Percentiles rank a stretch among this genome's conserved stretches.
phyloP scores from a whole-genome alignment of 1,140 invertebrate species.

The Aricia agestis region DNA sequence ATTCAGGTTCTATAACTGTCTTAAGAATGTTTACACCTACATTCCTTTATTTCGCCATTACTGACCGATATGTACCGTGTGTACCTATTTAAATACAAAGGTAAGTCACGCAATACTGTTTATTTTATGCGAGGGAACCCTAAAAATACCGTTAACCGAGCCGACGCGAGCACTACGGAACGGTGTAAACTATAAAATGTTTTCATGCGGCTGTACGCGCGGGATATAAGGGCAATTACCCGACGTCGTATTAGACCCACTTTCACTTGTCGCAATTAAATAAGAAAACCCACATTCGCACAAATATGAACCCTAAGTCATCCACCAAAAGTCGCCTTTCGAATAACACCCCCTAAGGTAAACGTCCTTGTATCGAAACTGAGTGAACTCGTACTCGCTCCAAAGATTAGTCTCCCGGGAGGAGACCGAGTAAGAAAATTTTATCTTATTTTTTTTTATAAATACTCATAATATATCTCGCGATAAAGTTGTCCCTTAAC shows the following conservation, averaged over 20 bases:
- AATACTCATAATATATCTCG: not conserved
- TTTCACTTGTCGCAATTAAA: slow-evolving; percentile 9
- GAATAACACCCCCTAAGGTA: not conserved
- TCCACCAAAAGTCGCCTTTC: not conserved
- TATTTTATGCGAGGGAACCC: no score
- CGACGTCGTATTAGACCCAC: not conserved
- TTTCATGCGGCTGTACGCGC: not conserved
- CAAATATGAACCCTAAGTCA: not conserved
- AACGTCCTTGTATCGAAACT: slow-evolving; percentile 13
- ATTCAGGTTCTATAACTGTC: no score
- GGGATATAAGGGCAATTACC: slow-evolving; percentile 6
- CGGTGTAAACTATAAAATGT: no score
- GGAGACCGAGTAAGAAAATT: not conserved
- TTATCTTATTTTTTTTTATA: not conserved
- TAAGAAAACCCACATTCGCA: not conserved
- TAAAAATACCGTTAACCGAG: not conserved
- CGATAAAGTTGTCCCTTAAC: not conserved
- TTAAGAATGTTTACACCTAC: no score
- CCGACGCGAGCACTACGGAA: no score
- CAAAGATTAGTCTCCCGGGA: slow-evolving; percentile 2
- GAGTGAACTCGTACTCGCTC: not conserved
- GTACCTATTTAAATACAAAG: no score
- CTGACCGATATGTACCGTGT: no score
- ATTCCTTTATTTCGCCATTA: no score
- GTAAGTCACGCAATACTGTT: no score